These are phyloP conservation scores for Lasius platythorax DNA, from an alignment of 2,888 invertebrate genomes.

Conservation along the genomic window DNA sequence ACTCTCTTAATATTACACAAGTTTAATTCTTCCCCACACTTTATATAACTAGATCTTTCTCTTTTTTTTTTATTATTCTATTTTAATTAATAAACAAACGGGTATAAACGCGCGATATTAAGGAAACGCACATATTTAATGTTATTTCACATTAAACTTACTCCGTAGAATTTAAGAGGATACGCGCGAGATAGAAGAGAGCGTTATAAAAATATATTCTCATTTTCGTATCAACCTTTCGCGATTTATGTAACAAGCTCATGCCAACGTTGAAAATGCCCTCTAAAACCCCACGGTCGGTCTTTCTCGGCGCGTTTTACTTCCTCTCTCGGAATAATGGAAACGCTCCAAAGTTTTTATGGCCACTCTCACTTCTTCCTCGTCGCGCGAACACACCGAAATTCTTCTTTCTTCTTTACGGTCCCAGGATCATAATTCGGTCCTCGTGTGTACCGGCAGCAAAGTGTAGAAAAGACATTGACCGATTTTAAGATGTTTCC, in stretches of 20 bases:
- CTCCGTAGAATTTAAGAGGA: constrained; percentile 25
- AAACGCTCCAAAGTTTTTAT: constrained; percentile 70
- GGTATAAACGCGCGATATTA: not conserved
- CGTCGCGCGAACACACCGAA: constrained; percentile 40
- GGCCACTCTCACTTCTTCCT: constrained; percentile 27
- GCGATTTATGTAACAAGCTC: constrained; percentile 58
- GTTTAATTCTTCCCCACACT: not conserved
- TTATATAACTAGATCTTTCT: constrained; percentile 8
- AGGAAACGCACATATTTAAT: constrained; percentile 27
- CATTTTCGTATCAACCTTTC: constrained; percentile 53
- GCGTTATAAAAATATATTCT: constrained; percentile 40
- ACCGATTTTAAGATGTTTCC: constrained; percentile 48
- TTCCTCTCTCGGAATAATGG: constrained; percentile 60
- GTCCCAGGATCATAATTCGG: constrained; percentile 54
- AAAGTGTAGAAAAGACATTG: constrained; percentile 49
- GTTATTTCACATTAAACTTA: constrained; percentile 10
- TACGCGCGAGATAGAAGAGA: constrained; percentile 19
- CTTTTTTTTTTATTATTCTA: not conserved
- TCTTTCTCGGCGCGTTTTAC: constrained; percentile 51
- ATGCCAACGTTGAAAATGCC: constrained; percentile 54
- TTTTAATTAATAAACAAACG: constrained; percentile 11
- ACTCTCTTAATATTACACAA: not conserved
- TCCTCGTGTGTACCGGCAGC: constrained; percentile 44
- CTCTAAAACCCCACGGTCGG: constrained; percentile 42
- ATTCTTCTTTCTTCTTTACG: constrained; percentile 55